Percentiles rank a stretch among this genome's conserved stretches.
phyloP scores from a whole-genome alignment of 2,888 invertebrate species.

The Miltochrista miniata region DNA sequence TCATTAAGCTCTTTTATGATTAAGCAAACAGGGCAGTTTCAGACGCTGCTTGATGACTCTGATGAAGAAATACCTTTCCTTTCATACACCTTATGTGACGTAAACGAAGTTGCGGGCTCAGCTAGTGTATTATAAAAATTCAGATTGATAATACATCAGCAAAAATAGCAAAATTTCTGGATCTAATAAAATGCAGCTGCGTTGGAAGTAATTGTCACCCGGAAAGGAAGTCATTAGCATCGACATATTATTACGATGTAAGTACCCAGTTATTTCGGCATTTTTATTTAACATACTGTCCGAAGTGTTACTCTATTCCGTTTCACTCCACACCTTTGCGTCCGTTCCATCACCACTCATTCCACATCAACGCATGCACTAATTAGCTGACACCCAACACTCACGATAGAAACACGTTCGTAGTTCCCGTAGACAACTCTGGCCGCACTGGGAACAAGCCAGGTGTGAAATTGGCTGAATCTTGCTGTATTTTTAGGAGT shows the following conservation, averaged over 20 bases:
- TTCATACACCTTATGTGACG: no score
- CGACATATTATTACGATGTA: neutral
- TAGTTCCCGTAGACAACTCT: slow-evolving; percentile 68
- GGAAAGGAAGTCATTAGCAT: slow-evolving; percentile 6
- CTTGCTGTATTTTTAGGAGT: slow-evolving; percentile 43
- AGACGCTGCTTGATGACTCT: no score
- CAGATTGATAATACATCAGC: no score
- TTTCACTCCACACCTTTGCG: slow-evolving; percentile 63
- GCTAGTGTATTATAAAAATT: no score
- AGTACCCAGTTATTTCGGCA: slow-evolving; percentile 7
- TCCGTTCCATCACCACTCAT: slow-evolving; percentile 62
- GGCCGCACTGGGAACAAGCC: slow-evolving; percentile 50
- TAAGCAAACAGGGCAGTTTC: no score
- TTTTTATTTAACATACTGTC: slow-evolving; percentile 16
- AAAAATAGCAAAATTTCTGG: no score
- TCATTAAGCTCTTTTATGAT: no score
- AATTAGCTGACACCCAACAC: slow-evolving; percentile 76
- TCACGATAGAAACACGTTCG: slow-evolving; percentile 43
- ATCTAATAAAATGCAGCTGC: no score
- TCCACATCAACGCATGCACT: slow-evolving; percentile 76
- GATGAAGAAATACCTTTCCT: no score
- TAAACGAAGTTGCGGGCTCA: no score
- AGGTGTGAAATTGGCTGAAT: slow-evolving; percentile 70
- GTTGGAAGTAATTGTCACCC: neutral
- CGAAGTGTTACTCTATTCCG: slow-evolving; percentile 27